phyloP scores from a whole-genome alignment of 2,113 vertebrate genomes.

The Ciconia boyciana region DNA sequence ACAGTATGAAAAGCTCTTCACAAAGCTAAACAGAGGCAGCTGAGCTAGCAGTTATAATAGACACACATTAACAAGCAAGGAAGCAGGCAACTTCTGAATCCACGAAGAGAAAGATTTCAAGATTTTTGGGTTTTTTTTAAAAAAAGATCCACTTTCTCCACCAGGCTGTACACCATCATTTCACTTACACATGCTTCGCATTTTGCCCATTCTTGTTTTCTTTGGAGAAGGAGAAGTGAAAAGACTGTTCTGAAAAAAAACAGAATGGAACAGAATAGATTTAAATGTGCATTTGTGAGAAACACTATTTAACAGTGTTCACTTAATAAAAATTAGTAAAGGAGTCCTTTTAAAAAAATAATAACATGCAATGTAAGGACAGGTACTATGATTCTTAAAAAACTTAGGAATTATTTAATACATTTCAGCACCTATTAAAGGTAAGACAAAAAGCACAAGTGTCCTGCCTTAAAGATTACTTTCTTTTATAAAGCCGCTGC shows the following conservation, averaged over 20 bases:
- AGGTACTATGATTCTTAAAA: neutral
- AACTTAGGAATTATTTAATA: neutral
- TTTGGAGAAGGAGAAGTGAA: neutral
- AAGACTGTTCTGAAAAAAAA: neutral
- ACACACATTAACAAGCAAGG: neutral
- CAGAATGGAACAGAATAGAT: neutral
- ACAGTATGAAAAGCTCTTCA: slow-evolving; percentile 33
- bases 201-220: neutral
- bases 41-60: neutral
- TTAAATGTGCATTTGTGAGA: neutral
- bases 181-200: neutral
- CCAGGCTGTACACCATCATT: neutral
- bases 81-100: neutral
- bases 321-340: neutral
- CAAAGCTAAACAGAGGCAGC: neutral
- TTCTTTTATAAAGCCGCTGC: neutral
- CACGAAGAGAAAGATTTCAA: neutral
- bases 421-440: neutral
- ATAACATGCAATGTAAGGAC: neutral
- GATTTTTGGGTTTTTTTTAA: neutral
- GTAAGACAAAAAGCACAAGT: neutral
- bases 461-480: neutral
- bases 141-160: neutral
- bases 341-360: neutral
- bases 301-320: neutral